Conservation (phyloP, 2,888 invertebrate genomes). For the Smittia sp. region DNA sequence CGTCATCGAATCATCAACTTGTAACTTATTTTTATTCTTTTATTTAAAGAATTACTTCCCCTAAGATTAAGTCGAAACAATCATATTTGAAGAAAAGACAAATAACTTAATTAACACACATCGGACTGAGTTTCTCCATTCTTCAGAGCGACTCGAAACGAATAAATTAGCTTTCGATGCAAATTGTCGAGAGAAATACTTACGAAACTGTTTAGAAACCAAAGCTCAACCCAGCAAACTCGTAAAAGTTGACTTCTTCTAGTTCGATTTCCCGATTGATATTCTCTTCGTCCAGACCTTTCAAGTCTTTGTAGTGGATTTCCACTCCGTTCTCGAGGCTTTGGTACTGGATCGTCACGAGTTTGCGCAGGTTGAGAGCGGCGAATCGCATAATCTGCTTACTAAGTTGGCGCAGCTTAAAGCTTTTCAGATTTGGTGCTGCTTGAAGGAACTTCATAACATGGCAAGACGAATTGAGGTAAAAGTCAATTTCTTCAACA, state of each 20-base stretch:
- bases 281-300: too few species aligned
- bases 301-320: not conserved
- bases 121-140: too few species aligned
- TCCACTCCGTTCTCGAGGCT: constrained; percentile 17
- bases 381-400: constrained; percentile 16
- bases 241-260: constrained; percentile 26
- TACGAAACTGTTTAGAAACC: not conserved
- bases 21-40: too few species aligned
- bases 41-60: too few species aligned
- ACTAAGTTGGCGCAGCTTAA: constrained; percentile 26
- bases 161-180: too few species aligned
- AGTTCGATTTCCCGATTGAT: not conserved
- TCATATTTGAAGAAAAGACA: too few species aligned
- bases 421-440: not conserved
- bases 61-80: too few species aligned
- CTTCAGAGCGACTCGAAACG: too few species aligned
- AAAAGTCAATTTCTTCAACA: constrained; percentile 28
- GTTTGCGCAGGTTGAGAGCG: not conserved
- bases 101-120: too few species aligned
- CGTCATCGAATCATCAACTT: too few species aligned
- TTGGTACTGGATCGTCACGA: constrained; percentile 15
- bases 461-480: constrained; percentile 10
- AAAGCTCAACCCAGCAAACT: not conserved
- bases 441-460: constrained; percentile 7
- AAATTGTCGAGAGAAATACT: not conserved